These are phyloP conservation scores for Phalera bucephala DNA, from an alignment of 2,888 invertebrate genomes.

Conservation along the genomic window DNA sequence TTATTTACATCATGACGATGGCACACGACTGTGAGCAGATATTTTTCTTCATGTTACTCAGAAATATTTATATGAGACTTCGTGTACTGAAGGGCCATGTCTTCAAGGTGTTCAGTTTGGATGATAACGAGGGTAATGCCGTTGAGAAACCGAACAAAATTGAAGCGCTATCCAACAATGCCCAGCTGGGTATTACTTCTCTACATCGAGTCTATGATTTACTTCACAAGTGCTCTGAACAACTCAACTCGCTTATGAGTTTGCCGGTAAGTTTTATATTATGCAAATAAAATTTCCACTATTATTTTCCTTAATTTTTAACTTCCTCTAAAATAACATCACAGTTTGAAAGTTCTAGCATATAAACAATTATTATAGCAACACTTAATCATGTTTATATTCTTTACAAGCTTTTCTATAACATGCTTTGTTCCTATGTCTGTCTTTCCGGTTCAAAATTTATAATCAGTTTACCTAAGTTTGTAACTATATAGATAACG, in stretches of 20 bases:
- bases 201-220: constrained; percentile 57
- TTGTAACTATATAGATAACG: no score
- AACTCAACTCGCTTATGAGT: constrained; percentile 59
- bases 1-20: constrained; percentile 33
- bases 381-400: no score
- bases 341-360: no score
- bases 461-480: no score
- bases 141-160: constrained; percentile 30
- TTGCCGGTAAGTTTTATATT: constrained; percentile 48
- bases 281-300: no score
- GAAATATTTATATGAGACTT: constrained; percentile 46
- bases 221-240: constrained; percentile 54
- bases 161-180: constrained; percentile 48
- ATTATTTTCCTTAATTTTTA: no score
- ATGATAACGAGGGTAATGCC: constrained; percentile 16
- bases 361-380: no score
- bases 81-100: constrained; percentile 53
- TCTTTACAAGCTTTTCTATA: no score
- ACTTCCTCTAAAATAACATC: no score
- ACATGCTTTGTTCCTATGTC: no score
- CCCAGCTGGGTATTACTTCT: constrained; percentile 44
- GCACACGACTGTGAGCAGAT: constrained; percentile 55
- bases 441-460: no score
- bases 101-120: constrained; percentile 33
- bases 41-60: constrained; percentile 45